Evolutionary conservation across 2,797 vertebrate species (phyloP), one percentile per base, ranked within the genome.

Genomic region (Thunnus albacares): DNA sequence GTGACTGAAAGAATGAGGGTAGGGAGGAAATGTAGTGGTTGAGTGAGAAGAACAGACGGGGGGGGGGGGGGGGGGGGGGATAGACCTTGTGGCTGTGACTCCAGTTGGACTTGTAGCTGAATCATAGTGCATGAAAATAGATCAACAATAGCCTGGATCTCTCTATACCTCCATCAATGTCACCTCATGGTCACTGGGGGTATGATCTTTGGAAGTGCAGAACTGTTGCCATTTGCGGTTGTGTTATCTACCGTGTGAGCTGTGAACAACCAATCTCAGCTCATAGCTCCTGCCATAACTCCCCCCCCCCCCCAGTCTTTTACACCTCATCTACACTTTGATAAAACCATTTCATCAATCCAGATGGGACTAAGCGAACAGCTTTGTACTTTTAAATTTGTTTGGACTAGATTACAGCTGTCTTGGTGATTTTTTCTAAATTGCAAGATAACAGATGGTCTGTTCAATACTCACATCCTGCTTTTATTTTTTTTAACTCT

Each of bases 1-100:
- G 30, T 66, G 66, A 75, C 5, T 75, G 62, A 71, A 67, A 69
- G 67, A 72, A 41, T 72, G 66, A 77, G 61, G 60, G 18, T 33
- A 58, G 33, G 38, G 61, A 76, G 64, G 47, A 80, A 71, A 55
- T 26, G 49, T 43, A 52, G 22, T 14, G 45, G 74, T 2, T 8
- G 11, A 22, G 43, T 26, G 13, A 81, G 61, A 67, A 59, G 43
- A 33, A 24, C 24, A 67, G 14, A 24, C 8, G 51, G 55, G 13
- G 28, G 12, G 55, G 13, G n/a, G 12, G 35, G 13, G 28, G 22
- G n/a, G 53, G 66, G 41, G 70, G 22, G 28, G 57, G 52, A 58
- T 2, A 26, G 70, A 64, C n/a, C 65, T 43, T 22, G 49, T 61
- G 68, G 55, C 30, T 30, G 15, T 63, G 28, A 55, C 38, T 62